Evolutionary conservation across 2,888 invertebrate species (phyloP), one percentile per base, ranked within the genome.

Genomic region (Lasiommata megera): DNA sequence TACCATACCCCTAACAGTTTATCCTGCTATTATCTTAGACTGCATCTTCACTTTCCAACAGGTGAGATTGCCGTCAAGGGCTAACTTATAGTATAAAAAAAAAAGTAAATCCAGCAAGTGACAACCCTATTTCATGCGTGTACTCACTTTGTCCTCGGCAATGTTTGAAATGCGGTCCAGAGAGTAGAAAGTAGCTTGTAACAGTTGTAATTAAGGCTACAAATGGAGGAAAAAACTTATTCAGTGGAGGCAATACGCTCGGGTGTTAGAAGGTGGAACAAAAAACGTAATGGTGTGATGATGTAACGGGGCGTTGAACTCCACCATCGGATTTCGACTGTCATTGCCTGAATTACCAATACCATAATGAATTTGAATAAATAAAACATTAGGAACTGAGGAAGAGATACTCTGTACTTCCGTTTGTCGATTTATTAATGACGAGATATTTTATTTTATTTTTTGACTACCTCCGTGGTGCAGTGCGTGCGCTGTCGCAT

Each of bases 241-340:
- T 34, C 18, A 31, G 9, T 9, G 44, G 44, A 8, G 12, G 53
- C 29, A 58, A 58, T 14, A 54, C 18, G 43, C 23, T 44, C 37
- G 8, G 48, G 41, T 43, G 44, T 54, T 58, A 58, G 57, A 64
- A 62, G 52, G 59, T 60, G 34, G 56, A 58, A 60, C 58, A 60
- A 61, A 60, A 55, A 58, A 54, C 48, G 81, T 56, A 53, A 61
- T 61, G 59, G 61, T 55, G 52, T 48, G 46, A 80, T 87, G 85
- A 85, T 85, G 88, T 80, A 80, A 86, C 67, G 68, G 86, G 76
- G 62, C 81, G 67, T 64, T 76, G 82, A 82, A 73, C 83, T 65
- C 66, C 72, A 73, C 76, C 79, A 80, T 66, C 67, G 72, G 73
- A 74, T 75, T 78, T 74, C 71, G 71, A 68, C 69, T 68, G 67